phyloP scores from a whole-genome alignment of 2,797 vertebrate species.

The Sardinella longiceps region DNA sequence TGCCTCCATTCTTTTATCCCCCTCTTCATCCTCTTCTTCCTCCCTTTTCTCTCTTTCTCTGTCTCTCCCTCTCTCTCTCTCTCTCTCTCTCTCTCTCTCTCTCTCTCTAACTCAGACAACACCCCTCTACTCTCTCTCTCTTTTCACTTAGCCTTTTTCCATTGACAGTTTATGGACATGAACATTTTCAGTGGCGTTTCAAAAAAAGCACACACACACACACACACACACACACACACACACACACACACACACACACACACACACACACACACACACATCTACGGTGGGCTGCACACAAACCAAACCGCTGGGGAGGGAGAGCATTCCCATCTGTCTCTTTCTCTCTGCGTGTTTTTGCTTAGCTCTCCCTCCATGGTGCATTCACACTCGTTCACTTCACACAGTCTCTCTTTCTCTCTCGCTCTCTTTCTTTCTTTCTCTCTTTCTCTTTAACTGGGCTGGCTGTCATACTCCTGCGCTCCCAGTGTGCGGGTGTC shows the following conservation, averaged over 20 bases:
- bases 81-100: no score
- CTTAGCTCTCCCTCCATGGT: not conserved
- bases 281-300: not conserved
- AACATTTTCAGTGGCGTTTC: no score
- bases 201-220: not conserved
- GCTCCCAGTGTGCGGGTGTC: conserved; percentile 22
- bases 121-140: no score
- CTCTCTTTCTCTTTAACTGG: not conserved
- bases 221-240: not conserved
- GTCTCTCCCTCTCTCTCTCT: no score
- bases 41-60: no score
- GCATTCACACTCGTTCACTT: not conserved
- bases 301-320: no score
- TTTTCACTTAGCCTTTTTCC: no score
- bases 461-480: not conserved
- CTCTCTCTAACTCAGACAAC: no score
- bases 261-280: not conserved
- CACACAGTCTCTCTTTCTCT: not conserved
- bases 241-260: not conserved
- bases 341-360: not conserved
- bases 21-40: no score
- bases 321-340: not conserved
- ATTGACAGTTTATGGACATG: no score
- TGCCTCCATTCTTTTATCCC: no score
- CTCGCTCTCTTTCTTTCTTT: no score